A percentile compares a stretch with the other conserved stretches of the same genome.
Conservation (phyloP, 35 echinoderm and acorn worm genomes). For the Lytechinus pictus region DNA sequence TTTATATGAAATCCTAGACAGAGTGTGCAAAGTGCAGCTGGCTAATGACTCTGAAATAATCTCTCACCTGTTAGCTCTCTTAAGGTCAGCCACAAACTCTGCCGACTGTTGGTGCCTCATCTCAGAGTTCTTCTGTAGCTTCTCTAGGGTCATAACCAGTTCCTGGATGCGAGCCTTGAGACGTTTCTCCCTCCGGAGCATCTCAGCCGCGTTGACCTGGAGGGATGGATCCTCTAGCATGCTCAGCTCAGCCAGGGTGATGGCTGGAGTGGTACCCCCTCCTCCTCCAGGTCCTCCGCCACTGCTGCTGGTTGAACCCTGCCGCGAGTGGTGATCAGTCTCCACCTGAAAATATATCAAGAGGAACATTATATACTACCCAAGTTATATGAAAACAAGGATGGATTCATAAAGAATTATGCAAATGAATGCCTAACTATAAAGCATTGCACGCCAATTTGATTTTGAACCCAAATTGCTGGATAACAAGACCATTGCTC, state of each 20-base stretch:
- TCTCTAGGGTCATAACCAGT: constrained; percentile 88
- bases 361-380: neutral
- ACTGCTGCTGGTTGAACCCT: constrained; percentile 33
- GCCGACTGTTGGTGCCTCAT: constrained; percentile 96
- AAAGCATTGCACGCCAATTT: too few species aligned
- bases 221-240: constrained; percentile 79
- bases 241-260: constrained; percentile 89
- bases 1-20: too few species aligned
- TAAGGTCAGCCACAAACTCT: constrained; percentile 97
- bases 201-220: constrained; percentile 73
- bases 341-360: neutral
- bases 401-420: too few species aligned
- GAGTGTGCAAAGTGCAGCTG: too few species aligned
- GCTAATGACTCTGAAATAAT: neutral
- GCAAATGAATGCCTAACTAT: too few species aligned
- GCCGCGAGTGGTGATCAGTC: neutral
- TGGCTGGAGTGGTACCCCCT: constrained; percentile 66
- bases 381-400: too few species aligned
- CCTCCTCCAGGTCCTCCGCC: neutral
- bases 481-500: too few species aligned
- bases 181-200: constrained; percentile 83
- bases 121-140: constrained; percentile 98
- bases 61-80: constrained; percentile 92
- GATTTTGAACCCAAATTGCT: too few species aligned
- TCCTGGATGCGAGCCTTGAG: constrained; percentile 85